Conservation (phyloP, 1,140 invertebrate species). For the Saccostrea echinata region DNA sequence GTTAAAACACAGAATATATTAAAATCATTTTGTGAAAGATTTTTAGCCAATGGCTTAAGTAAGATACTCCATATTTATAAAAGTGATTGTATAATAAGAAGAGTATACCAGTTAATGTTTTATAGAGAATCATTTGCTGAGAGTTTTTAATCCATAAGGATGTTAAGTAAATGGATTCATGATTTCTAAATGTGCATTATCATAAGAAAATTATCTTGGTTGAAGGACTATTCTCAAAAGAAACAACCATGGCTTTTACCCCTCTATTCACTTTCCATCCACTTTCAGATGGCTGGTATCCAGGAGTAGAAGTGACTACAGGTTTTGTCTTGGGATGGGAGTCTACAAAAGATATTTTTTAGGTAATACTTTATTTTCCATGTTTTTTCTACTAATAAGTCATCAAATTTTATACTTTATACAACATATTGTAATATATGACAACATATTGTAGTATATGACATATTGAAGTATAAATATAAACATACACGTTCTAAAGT, state of each 20-base stretch:
- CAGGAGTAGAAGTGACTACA: neutral
- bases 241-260: neutral
- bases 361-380: neutral
- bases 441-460: neutral
- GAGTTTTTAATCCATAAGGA: too few species aligned
- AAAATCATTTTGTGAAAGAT: too few species aligned
- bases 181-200: neutral
- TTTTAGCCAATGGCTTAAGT: too few species aligned
- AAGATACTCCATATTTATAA: too few species aligned
- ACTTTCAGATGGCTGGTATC: constrained; percentile 4
- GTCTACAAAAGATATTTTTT: neutral
- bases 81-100: too few species aligned
- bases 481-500: constrained; percentile 10
- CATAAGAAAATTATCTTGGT: too few species aligned
- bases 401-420: neutral
- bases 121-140: too few species aligned
- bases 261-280: constrained; percentile 17
- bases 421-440: too few species aligned
- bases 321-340: neutral
- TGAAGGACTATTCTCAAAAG: too few species aligned
- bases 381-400: neutral
- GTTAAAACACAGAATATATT: too few species aligned
- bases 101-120: too few species aligned
- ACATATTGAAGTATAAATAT: neutral
- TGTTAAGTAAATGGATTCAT: neutral